Percentiles rank a stretch among this genome's conserved stretches.
Evolutionary conservation across 2,888 invertebrate genomes (phyloP).

Genomic region (Pediacus dermestoides): DNA sequence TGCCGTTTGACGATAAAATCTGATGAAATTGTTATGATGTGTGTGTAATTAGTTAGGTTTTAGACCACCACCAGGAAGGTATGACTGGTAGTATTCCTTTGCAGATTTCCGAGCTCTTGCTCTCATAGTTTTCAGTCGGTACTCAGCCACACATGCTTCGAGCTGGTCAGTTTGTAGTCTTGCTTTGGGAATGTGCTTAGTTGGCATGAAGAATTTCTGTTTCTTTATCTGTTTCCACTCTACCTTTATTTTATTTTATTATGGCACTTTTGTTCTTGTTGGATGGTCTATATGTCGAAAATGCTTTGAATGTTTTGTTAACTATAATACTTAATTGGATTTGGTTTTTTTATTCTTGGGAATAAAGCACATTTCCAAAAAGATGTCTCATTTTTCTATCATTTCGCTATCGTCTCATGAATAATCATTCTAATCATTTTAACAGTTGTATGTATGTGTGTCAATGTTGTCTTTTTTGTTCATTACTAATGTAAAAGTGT

Average conservation of each 20-base stretch:
- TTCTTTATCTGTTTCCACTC: slow-evolving; percentile 18
- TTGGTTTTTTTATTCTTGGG: slow-evolving; percentile 3
- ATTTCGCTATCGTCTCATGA: slow-evolving; percentile 5
- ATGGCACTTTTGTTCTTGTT: slow-evolving; percentile 14
- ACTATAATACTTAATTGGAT: too few relatives aligned
- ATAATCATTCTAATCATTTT: slow-evolving; percentile 13
- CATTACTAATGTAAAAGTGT: slow-evolving; percentile 5
- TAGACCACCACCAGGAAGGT: slow-evolving; percentile 25
- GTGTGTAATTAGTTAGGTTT: too few relatives aligned
- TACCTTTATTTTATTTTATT: too few relatives aligned
- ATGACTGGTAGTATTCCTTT: slow-evolving; percentile 54
- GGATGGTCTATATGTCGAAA: slow-evolving; percentile 14
- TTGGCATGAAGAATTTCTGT: slow-evolving; percentile 25
- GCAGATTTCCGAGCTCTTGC: slow-evolving; percentile 76
- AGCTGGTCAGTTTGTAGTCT: slow-evolving; percentile 50
- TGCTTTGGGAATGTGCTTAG: slow-evolving; percentile 37
- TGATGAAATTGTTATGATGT: slow-evolving; percentile 9
- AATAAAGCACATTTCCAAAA: slow-evolving; percentile 26
- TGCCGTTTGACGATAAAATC: too few relatives aligned
- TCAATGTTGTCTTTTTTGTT: slow-evolving; percentile 10
- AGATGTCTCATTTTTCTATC: slow-evolving; percentile 10
- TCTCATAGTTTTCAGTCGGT: slow-evolving; percentile 68
- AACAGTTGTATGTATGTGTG: slow-evolving; percentile 12
- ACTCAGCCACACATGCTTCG: slow-evolving; percentile 52
- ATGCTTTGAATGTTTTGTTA: slow-evolving; percentile 17